These are phyloP conservation scores for Coracias cyanogaster DNA, from an alignment of 2,797 vertebrate species.

Conservation along the genomic window DNA sequence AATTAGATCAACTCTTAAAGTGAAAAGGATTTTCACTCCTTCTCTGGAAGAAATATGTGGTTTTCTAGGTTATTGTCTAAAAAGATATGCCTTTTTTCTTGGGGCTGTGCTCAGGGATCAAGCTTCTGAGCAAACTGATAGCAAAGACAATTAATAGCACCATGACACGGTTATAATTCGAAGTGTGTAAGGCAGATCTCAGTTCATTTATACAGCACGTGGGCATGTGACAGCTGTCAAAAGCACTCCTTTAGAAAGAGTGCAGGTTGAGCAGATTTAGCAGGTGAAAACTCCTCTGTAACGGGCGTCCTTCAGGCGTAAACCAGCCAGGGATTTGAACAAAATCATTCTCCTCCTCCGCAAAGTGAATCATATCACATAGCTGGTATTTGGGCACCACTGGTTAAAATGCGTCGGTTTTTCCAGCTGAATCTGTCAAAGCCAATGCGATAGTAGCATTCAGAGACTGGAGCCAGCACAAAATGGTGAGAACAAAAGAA, in stretches of 20 bases:
- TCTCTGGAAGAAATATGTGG: background rate
- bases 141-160: background rate
- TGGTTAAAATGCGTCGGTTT: background rate
- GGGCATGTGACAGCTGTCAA: background rate
- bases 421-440: slow-evolving; percentile 45
- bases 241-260: background rate
- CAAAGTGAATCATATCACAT: slow-evolving; percentile 41
- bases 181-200: background rate
- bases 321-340: background rate
- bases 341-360: background rate
- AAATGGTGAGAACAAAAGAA: slow-evolving; percentile 59
- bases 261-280: background rate
- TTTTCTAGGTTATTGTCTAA: background rate
- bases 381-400: slow-evolving; percentile 11
- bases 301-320: background rate
- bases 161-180: background rate
- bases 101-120: background rate
- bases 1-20: background rate
- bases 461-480: background rate
- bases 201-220: background rate
- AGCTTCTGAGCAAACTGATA: background rate
- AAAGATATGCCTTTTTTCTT: background rate
- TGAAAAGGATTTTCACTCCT: background rate
- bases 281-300: slow-evolving; percentile 7
- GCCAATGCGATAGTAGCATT: background rate